Base-by-base conservation (phyloP, 2,888 invertebrate species). In the Acutogordius australiensis region DNA sequence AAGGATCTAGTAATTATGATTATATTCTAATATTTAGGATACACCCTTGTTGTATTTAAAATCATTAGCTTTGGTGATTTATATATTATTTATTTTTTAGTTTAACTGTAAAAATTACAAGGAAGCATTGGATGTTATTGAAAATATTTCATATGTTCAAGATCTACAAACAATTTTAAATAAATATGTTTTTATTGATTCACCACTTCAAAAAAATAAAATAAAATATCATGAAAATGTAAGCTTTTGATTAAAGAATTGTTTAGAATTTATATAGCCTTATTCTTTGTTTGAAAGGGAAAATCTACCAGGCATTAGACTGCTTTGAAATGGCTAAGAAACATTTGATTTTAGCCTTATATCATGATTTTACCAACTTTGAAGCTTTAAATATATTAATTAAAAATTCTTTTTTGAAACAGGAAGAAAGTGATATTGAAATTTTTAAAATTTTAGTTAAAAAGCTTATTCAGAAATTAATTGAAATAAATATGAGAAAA, bases 51-150 rank as follows among this genome's bases (percentile, higher is more conserved):
- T n/a, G 37, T 37, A 37, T 37, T 18, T 37, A 13, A 37, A 37
- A 37, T 13, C 51, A n/a, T 8, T 51, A n/a, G 26, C 13, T n/a
- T 23, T 51, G 51, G 51, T 51, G n/a, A 37, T 13, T 37, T 8
- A 37, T n/a, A 13, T 13, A 37, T 13, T 37, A 37, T 37, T 13
- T 37, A 13, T 37, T 37, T 13, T 13, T 37, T n/a, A 51, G 51
- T 51, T 21, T 23, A 4, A 51, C 4, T n/a, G 18, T 23, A 51
- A 51, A 23, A 23, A 51, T n/a, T 51, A 51, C 23, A 23, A 51
- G 23, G 26, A 51, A 51, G 51, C 51, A n/a, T 51, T 51, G 26
- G 51, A 51, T n/a, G 4, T 51, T n/a, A 13, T 23, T 51, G 51
- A 51, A 23, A 23, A 21, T n/a, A 23, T n/a, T 51, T 21, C 23